Evolutionary conservation across 2,113 vertebrate species (phyloP).

Genomic region (Corapipo altera): DNA sequence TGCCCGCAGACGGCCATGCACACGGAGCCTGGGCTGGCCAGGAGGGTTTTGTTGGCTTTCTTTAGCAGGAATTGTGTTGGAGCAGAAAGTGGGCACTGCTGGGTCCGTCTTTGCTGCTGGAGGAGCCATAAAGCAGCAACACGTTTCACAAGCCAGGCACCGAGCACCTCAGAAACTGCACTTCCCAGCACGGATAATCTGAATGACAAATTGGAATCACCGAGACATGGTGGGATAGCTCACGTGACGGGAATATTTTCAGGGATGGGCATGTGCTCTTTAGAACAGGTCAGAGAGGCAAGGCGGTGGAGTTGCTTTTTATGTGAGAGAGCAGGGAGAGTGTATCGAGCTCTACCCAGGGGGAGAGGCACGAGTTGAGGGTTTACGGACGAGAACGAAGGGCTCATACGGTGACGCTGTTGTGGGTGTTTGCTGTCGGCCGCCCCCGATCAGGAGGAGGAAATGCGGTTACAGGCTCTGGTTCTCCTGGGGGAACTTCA

Average conservation of each 20-base stretch:
- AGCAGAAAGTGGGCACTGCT: rapidly evolving
- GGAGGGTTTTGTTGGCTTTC: no score
- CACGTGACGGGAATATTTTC: rapidly evolving
- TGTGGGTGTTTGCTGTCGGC: neutral
- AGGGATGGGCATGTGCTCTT: neutral
- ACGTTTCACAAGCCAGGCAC: rapidly evolving
- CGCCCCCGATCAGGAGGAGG: neutral
- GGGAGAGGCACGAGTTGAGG: neutral
- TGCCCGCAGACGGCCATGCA: rapidly evolving
- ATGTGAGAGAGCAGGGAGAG: neutral
- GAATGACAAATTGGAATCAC: neutral
- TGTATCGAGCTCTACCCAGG: neutral
- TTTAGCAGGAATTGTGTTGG: neutral
- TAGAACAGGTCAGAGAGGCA: no score
- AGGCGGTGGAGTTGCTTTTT: neutral
- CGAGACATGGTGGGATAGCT: neutral
- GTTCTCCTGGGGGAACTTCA: neutral
- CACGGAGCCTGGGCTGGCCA: rapidly evolving
- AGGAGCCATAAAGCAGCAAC: no score
- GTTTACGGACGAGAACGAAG: neutral
- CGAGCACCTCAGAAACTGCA: rapidly evolving
- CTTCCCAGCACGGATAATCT: neutral
- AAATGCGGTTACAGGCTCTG: no score
- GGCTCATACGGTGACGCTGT: rapidly evolving
- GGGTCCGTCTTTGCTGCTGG: rapidly evolving